phyloP scores from a whole-genome alignment of 2,113 vertebrate genomes.

The Rhineura floridana region DNA sequence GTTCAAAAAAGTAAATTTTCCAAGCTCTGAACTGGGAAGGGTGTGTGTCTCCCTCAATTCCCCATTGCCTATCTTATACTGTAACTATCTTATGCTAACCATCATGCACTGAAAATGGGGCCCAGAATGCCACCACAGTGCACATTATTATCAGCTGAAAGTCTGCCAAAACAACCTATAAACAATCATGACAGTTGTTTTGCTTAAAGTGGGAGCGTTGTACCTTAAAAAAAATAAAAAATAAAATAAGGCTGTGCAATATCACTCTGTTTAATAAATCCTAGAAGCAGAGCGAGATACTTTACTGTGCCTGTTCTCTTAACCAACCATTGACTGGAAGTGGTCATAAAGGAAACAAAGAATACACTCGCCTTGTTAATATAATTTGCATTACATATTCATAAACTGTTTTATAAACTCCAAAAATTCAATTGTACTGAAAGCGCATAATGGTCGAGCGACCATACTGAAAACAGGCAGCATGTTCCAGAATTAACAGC shows the following conservation, averaged over 20 bases:
- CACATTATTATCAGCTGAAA: background rate
- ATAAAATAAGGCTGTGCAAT: slow-evolving; percentile 24
- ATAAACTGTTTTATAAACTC: slow-evolving; percentile 83
- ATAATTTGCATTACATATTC: slow-evolving; percentile 86
- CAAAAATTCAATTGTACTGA: slow-evolving; percentile 82
- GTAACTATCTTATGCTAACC: background rate
- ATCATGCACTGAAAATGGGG: background rate
- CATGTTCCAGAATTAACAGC: slow-evolving; percentile 80
- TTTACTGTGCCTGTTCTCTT: slow-evolving; percentile 62
- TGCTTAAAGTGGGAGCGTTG: slow-evolving; percentile 44
- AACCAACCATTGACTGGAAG: slow-evolving; percentile 73
- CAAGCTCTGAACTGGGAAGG: too few species aligned
- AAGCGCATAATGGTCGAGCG: slow-evolving; percentile 79
- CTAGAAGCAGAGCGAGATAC: slow-evolving; percentile 60
- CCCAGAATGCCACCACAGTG: background rate
- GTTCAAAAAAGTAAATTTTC: too few species aligned
- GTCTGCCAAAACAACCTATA: background rate
- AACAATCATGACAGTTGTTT: slow-evolving; percentile 24
- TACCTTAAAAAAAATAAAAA: slow-evolving; percentile 54
- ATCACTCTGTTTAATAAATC: slow-evolving; percentile 38
- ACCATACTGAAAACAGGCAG: slow-evolving; percentile 78
- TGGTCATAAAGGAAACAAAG: slow-evolving; percentile 79
- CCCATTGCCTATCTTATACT: background rate
- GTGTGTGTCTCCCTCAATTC: background rate
- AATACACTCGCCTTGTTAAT: slow-evolving; percentile 82